A percentile compares a stretch with the other conserved stretches of the same genome.
These are phyloP conservation scores for Sminthurides aquaticus DNA, from an alignment of 2,888 invertebrate species.

Conservation along the genomic window DNA sequence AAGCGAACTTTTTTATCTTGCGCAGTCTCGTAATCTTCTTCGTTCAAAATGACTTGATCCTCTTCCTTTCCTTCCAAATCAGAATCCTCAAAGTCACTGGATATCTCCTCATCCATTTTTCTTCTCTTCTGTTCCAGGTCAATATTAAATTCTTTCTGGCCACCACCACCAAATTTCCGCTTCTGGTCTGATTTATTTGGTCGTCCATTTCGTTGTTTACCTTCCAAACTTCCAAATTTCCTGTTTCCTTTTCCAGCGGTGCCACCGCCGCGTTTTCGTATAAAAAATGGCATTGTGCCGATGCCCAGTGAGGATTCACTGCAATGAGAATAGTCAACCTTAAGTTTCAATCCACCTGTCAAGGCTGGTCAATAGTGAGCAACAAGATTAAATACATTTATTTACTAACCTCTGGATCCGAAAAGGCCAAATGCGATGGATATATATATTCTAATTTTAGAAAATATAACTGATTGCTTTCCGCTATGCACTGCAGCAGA, in stretches of 20 bases:
- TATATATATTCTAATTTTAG: no score
- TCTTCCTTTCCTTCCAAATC: slow-evolving; percentile 54
- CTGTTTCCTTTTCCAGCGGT: neutral
- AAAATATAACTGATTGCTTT: no score
- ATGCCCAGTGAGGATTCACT: no score
- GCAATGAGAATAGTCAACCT: no score
- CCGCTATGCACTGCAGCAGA: no score
- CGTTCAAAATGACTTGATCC: slow-evolving; percentile 43
- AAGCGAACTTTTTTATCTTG: slow-evolving; percentile 84
- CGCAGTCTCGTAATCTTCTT: slow-evolving; percentile 59
- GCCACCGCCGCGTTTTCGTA: slow-evolving; percentile 24
- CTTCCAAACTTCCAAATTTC: slow-evolving; percentile 18
- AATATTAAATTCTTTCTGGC: neutral
- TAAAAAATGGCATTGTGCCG: slow-evolving; percentile 35
- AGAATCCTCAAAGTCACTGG: slow-evolving; percentile 27
- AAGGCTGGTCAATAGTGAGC: no score
- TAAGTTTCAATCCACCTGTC: no score
- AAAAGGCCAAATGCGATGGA: no score
- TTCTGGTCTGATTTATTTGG: slow-evolving; percentile 14
- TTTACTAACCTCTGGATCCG: no score
- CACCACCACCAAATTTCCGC: slow-evolving; percentile 6
- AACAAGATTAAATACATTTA: no score
- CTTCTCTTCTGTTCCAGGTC: slow-evolving; percentile 19
- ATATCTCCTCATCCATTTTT: slow-evolving; percentile 33
- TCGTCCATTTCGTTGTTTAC: slow-evolving; percentile 12